A percentile compares a stretch with the other conserved stretches of the same genome.
Evolutionary conservation across 2,797 vertebrate species (phyloP).

Genomic region (Allobates femoralis): DNA sequence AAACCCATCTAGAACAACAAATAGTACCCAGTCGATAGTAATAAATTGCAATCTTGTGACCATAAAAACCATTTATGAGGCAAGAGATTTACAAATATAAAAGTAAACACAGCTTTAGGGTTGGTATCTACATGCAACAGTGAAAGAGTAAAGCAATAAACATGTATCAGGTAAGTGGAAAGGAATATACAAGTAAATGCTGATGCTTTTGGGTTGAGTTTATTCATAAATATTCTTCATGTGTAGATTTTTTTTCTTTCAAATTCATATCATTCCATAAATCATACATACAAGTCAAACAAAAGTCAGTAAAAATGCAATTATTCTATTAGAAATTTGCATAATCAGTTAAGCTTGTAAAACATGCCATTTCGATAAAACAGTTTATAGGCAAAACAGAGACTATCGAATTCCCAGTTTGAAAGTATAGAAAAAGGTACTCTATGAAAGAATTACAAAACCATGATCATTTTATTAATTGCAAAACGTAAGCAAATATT

Average conservation of each 20-base stretch:
- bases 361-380: slow-evolving; percentile 39
- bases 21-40: too few relatives aligned
- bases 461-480: neutral
- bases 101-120: too few relatives aligned
- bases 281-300: slow-evolving; percentile 28
- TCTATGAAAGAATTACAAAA: neutral
- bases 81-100: too few relatives aligned
- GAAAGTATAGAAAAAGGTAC: slow-evolving; percentile 10
- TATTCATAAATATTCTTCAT: slow-evolving; percentile 37
- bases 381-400: slow-evolving; percentile 3
- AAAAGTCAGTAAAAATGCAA: slow-evolving; percentile 24
- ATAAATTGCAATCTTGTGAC: too few relatives aligned
- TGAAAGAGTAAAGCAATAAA: neutral
- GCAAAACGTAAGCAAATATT: neutral
- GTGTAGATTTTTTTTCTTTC: neutral
- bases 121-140: too few relatives aligned
- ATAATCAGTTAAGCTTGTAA: slow-evolving; percentile 7
- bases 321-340: slow-evolving; percentile 32
- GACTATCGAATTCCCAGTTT: neutral
- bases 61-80: too few relatives aligned
- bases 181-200: neutral
- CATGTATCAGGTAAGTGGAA: neutral
- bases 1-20: too few relatives aligned
- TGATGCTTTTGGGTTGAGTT: neutral
- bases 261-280: slow-evolving; percentile 9